Evolutionary conservation across 1,140 invertebrate species (phyloP), one percentile per base, ranked within the genome.

Genomic region (Penaeus vannamei): DNA sequence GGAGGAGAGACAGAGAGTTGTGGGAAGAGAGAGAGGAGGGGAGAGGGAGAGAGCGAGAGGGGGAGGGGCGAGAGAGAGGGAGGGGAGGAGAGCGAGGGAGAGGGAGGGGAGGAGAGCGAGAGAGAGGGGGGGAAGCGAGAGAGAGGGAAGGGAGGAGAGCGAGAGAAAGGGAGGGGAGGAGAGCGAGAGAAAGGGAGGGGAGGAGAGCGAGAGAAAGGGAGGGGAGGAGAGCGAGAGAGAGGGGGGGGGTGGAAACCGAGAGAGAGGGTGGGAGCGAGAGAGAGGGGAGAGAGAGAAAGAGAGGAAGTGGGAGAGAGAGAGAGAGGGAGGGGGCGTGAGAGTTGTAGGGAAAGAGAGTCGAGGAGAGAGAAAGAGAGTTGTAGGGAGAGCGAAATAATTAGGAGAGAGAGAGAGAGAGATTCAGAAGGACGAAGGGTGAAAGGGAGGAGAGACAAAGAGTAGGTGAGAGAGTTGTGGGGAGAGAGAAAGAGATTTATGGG

Each of bases 321-420:
- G 62, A 64, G 62, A 64, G 62, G n/a, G 62, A n/a, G 62, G n/a
- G 62, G n/a, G 62, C 20, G 64, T n/a, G 64, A 66, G 64, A 66
- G 64, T n/a, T 22, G 29, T 22, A 66, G 64, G 29, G 66, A 69
- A 29, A 69, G 66, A 69, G 66, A 69, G 66, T 26, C 23, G 29
- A 29, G 29, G 66, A 69, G 66, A 69, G 66, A 69, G 66, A 69
- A 29, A 69, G 66, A 69, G 66, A 69, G 66, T 26, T 23, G 29
- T 4, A 69, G 12, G 10, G 12, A 20, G 10, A 10, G 20, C 14
- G 1, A 20, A 8, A 20, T 64, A 64, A 64, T 64, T 64, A 2
- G 62, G 64, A 66, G 64, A 26, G 64, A 66, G 64, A 20, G 66
- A 32, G 0, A 69, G 10, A 14, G 66, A 69, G 0, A 19, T 0